Evolutionary conservation across 2,888 invertebrate genomes (phyloP), one percentile per base, ranked within the genome.

Genomic region (Agelastica alni): DNA sequence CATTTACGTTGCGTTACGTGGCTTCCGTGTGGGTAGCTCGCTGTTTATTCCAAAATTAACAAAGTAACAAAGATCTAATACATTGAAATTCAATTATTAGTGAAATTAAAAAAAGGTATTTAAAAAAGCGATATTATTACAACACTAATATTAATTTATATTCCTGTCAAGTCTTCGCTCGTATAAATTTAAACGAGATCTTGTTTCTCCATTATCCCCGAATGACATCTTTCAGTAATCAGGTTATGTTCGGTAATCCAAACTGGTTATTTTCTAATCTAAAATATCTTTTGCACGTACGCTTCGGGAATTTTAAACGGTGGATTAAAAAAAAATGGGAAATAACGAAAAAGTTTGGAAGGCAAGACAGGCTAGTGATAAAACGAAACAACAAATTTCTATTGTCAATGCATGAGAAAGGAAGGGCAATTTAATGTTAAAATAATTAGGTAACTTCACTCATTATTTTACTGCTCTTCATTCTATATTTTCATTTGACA

Each of bases 201-300:
- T 16, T 42, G 20, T 46, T 36, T 42, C 46, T 54, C 47, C 18
- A 56, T 56, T 53, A 56, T 37, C 44, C 44, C 48, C 30, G 42
- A 43, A 26, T 47, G 56, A 51, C 56, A 43, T 52, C 47, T 56
- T 49, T 53, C 31, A 28, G 56, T 45, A 53, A 56, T 39, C 48
- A 12, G 26, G 48, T 53, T 49, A 41, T 44, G 51, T 53, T 52
- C 56, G 36, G 53, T 56, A 52, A 53, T 45, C 37, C 22, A 51
- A 51, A 51, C 43, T 56, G 45, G 32, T 41, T 51, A 39, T 49
- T 54, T 49, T 32, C 32, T 22, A 37, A 36, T 28, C 37, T 14
- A 44, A 39, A 44, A 41, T 44, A 39, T 39, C 26, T 18, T 30
- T 18, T 20, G 14, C 28, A 36, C 5, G 17, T 12, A 28, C 39